phyloP scores from a whole-genome alignment of 2,888 invertebrate species.

The Imbricaverruca yamaguchii region DNA sequence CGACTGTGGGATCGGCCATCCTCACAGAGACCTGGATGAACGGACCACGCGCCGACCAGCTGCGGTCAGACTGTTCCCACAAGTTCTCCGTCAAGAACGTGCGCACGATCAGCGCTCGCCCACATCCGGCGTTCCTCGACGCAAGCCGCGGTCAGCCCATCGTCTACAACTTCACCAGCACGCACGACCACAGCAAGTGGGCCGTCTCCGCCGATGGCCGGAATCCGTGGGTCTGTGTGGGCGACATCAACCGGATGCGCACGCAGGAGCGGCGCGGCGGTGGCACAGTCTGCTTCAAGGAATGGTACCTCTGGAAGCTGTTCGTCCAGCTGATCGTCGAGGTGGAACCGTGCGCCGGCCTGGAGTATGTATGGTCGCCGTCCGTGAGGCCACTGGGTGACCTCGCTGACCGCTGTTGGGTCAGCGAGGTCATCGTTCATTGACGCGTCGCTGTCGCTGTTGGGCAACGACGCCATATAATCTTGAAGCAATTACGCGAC shows the following conservation, averaged over 20 bases:
- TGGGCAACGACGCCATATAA: too few species aligned
- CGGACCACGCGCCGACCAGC: constrained; percentile 40
- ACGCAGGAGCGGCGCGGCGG: neutral
- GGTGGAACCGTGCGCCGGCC: neutral
- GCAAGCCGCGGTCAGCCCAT: neutral
- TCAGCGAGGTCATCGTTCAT: too few species aligned
- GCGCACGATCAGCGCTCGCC: neutral
- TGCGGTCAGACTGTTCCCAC: constrained; percentile 67
- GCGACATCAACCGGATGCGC: constrained; percentile 75
- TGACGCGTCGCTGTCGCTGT: too few species aligned
- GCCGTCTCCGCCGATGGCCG: constrained; percentile 36
- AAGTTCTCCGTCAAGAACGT: constrained; percentile 44
- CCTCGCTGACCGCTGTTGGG: too few species aligned
- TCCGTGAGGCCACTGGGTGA: neutral
- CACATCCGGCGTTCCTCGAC: neutral
- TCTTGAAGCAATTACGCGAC: too few species aligned
- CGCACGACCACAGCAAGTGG: constrained; percentile 45
- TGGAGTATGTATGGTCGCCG: neutral
- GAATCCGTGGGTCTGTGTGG: constrained; percentile 71
- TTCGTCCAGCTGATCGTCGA: neutral
- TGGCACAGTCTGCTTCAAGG: neutral
- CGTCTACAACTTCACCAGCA: constrained; percentile 33
- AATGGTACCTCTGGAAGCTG: neutral
- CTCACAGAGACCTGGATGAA: constrained; percentile 69
- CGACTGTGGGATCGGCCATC: constrained; percentile 59